Base-by-base conservation (phyloP, 2,797 vertebrate genomes). In the Urosaurus nigricauda region DNA sequence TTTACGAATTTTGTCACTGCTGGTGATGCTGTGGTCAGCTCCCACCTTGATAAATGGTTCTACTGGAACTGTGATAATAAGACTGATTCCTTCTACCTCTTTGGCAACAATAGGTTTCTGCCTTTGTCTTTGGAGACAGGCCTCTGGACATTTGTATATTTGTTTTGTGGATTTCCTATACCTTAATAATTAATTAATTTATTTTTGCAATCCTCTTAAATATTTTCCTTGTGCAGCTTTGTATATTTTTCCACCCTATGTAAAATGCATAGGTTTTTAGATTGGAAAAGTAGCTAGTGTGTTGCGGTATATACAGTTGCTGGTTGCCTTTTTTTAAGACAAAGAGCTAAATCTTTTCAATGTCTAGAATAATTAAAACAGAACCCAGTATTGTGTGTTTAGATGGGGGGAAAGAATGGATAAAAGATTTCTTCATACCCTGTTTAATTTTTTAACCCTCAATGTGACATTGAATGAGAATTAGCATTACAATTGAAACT, bases 91-190 rank as follows among this genome's bases (percentile, higher is more conserved):
- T 29, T 24, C 73, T 56, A 24, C 63, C 19, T n/a, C 37, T 19
- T 53, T 9, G 94, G 94, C 92, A 96, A 97, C 96, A 97, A 97
- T 97, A 96, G 96, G 92, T 96, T 96, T 96, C 94, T 96, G 96
- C 94, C 95, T 97, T 96, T 97, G 96, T 97, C 96, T 97, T 96
- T 96, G 89, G 95, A 96, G 94, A 92, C 96, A 96, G 96, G 96
- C 96, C 97, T 97, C 96, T 92, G 95, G 96, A 96, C 63, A 91
- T 93, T 95, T 84, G 95, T 95, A 94, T 89, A 0, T 96, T 97
- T 83, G 37, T 77, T 24, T 68, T 65, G 4, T 82, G 47, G 7
- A 68, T 77, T 58, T 40, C 29, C 4, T 58, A 71, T 29, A 32
- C 51, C n/a, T 80, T 85, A n/a, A n/a, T n/a, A n/a, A n/a, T n/a